These are phyloP conservation scores for Jaculus jaculus DNA, from an alignment of 2,113 vertebrate genomes.

Conservation along the genomic window DNA sequence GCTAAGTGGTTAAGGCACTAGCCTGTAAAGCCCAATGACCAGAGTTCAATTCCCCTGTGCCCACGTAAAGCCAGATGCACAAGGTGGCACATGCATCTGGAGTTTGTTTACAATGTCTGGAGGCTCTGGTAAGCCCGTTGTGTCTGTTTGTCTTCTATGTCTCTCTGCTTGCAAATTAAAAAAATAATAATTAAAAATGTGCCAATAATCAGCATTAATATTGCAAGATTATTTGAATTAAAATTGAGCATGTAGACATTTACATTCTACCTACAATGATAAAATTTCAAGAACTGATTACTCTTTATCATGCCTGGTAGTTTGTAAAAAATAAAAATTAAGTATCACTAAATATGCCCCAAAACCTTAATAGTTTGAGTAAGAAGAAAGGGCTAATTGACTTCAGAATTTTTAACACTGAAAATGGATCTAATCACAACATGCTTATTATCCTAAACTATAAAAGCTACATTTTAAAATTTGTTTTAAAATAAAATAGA, in stretches of 20 bases:
- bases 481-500: slow-evolving; percentile 1
- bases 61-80: no score
- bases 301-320: neutral
- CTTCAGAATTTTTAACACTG: neutral
- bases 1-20: no score
- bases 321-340: neutral
- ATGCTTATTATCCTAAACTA: neutral
- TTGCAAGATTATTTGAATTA: neutral
- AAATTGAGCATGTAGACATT: neutral
- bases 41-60: no score
- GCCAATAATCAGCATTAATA: neutral
- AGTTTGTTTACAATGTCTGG: no score
- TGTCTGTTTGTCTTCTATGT: no score
- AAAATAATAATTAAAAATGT: neutral
- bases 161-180: no score
- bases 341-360: neutral
- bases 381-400: neutral
- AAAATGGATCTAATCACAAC: neutral
- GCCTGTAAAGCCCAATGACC: no score
- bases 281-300: neutral
- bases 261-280: neutral
- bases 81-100: no score
- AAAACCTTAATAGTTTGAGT: neutral
- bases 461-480: neutral
- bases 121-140: no score